phyloP scores from a whole-genome alignment of 1,140 invertebrate genomes.

The Dreissena rostriformis region DNA sequence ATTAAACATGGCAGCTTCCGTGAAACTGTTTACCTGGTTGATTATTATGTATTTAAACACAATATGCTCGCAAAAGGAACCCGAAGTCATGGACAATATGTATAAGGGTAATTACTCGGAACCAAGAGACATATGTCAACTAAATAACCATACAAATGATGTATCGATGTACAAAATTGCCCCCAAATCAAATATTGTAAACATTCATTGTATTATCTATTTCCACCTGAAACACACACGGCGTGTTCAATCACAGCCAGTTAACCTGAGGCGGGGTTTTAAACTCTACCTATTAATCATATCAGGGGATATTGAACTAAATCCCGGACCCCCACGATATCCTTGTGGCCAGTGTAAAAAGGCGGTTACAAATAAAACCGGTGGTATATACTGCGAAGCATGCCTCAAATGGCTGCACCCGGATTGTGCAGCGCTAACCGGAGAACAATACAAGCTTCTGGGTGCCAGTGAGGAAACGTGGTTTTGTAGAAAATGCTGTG shows the following conservation, averaged over 20 bases:
- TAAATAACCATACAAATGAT: too few relatives aligned
- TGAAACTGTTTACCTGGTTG: neutral
- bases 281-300: constrained; percentile 26
- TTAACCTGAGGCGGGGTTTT: constrained; percentile 17
- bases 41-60: neutral
- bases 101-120: neutral
- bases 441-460: too few relatives aligned
- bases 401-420: neutral
- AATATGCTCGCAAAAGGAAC: neutral
- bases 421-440: too few relatives aligned
- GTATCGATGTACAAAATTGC: too few relatives aligned
- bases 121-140: too few relatives aligned
- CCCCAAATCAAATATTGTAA: too few relatives aligned
- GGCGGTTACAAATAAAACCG: constrained; percentile 4
- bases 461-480: too few relatives aligned
- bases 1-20: neutral
- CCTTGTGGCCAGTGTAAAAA: constrained; percentile 11
- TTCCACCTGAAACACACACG: constrained; percentile 21
- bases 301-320: constrained; percentile 17
- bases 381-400: constrained; percentile 6
- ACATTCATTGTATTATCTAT: constrained; percentile 21
- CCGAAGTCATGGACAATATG: neutral
- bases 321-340: constrained; percentile 5
- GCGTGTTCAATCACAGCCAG: neutral
- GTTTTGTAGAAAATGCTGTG: too few relatives aligned